A percentile compares a stretch with the other conserved stretches of the same genome.
Conservation (phyloP, 2,113 vertebrate species). For the Tachysurus fulvidraco region DNA sequence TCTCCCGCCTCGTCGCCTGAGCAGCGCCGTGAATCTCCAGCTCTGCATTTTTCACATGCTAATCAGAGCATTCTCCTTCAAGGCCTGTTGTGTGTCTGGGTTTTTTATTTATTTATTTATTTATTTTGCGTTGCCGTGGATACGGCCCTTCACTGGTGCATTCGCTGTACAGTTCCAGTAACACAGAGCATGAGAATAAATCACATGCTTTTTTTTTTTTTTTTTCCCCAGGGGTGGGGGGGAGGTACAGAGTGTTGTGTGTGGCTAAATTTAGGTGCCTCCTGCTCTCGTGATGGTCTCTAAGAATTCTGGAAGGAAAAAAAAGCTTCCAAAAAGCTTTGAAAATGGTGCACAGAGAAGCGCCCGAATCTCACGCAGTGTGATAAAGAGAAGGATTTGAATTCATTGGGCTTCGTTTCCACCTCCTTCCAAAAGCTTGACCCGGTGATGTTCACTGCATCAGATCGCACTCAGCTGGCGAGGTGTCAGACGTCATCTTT, state of each 20-base stretch:
- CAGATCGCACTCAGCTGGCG: too few relatives aligned
- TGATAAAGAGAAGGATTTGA: slow-evolving; percentile 36
- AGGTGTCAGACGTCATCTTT: too few relatives aligned
- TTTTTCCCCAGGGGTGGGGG: slow-evolving; percentile 39
- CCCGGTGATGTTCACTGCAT: too few relatives aligned
- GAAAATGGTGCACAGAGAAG: slow-evolving; percentile 39
- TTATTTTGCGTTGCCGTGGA: slow-evolving; percentile 77
- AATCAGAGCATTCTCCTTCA: slow-evolving; percentile 68
- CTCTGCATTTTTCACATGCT: slow-evolving; percentile 61
- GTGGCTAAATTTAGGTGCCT: slow-evolving; percentile 62
- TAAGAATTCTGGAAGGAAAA: slow-evolving; percentile 33
- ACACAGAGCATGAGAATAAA: slow-evolving; percentile 51
- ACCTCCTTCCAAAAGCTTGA: too few relatives aligned
- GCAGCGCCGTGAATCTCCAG: slow-evolving; percentile 57
- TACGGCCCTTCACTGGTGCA: slow-evolving; percentile 69
- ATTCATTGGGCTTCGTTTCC: too few relatives aligned
- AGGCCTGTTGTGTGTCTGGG: slow-evolving; percentile 70
- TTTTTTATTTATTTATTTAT: background rate
- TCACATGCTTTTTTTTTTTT: slow-evolving; percentile 46
- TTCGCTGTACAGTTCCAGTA: slow-evolving; percentile 61
- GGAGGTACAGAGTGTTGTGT: slow-evolving; percentile 48
- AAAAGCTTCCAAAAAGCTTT: slow-evolving; percentile 46
- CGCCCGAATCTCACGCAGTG: slow-evolving; percentile 44
- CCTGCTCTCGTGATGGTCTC: slow-evolving; percentile 36
- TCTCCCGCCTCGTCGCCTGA: slow-evolving; percentile 38